Conservation (phyloP, 2,113 vertebrate genomes). For the Tragelaphus scriptus region DNA sequence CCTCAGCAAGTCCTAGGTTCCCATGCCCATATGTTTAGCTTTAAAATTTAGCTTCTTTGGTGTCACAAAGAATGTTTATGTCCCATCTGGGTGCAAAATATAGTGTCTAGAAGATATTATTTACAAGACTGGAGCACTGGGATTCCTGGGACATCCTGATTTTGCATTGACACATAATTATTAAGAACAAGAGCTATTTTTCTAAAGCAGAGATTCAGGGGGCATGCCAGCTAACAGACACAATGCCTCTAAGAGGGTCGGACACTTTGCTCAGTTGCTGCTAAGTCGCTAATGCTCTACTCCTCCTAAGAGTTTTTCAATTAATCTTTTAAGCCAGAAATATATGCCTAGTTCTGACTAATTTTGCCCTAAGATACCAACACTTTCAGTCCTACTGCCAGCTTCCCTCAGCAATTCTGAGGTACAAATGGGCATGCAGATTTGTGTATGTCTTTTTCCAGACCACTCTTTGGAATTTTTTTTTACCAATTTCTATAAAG, state of each 20-base stretch:
- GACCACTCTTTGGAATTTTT: background rate
- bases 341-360: background rate
- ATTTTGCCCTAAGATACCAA: background rate
- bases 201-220: background rate
- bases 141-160: background rate
- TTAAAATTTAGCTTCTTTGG: background rate
- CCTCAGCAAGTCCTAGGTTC: background rate
- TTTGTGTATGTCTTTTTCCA: background rate
- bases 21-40: background rate
- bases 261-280: background rate
- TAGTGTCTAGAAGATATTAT: background rate
- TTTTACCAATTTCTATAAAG: background rate
- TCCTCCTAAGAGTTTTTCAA: background rate
- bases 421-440: background rate
- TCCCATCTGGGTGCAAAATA: background rate
- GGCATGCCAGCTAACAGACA: background rate
- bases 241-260: background rate
- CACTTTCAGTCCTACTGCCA: background rate
- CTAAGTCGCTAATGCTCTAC: background rate
- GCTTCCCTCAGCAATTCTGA: background rate
- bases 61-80: conserved; percentile 11
- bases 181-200: background rate
- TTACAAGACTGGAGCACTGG: background rate
- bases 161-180: background rate
- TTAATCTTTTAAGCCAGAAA: background rate